Base-by-base conservation (phyloP, 1,140 invertebrate genomes). In the Polypedilum vanderplanki region DNA sequence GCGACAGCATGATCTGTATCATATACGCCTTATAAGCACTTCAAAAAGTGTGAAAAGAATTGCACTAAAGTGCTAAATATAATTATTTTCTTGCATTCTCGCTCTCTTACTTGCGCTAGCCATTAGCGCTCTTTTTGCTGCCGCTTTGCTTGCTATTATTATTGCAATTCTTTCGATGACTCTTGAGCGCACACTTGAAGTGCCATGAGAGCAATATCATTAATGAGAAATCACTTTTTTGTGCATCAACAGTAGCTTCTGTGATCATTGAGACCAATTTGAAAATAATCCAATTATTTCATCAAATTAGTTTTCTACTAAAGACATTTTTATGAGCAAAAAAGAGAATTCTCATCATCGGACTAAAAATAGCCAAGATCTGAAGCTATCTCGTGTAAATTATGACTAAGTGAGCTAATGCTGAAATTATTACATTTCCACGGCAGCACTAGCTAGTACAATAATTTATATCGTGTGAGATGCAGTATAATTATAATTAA, bases 171-270 rank as follows among this genome's bases (percentile, higher is more conserved):
- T 57, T 1, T 57, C n/a, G 46, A 4, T 57, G 46, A 4, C 46
- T 70, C 17, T 70, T 22, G 17, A 70, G 15, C 65, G 17, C 65
- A 22, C 65, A 70, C 15, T 20, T 22, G 8, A 22, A 70, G 65
- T 22, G 20, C 65, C 9, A 70, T 18, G 20, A 70, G 46, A 57
- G 46, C 46, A 70, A 70, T 70, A 70, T 17, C 7, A 18, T 70
- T 20, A 70, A 70, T 70, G 65, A 70, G 65, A 70, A 70, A 18
- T 70, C 65, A 70, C 17, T 70, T 70, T 46, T 70, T 70, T 70
- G 65, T 20, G 65, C 65, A 10, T 20, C 46, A 57, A 2, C 46
- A 57, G 46, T 7, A n/a, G 65, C 65, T 22, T 7, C 18, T 70
- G 46, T 17, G n/a, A 17, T 33, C 24, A 33, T 5, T 33, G 24